A percentile compares a stretch with the other conserved stretches of the same genome.
phyloP scores from a whole-genome alignment of 2,113 vertebrate species.

The Sinocyclocheilus grahami region DNA sequence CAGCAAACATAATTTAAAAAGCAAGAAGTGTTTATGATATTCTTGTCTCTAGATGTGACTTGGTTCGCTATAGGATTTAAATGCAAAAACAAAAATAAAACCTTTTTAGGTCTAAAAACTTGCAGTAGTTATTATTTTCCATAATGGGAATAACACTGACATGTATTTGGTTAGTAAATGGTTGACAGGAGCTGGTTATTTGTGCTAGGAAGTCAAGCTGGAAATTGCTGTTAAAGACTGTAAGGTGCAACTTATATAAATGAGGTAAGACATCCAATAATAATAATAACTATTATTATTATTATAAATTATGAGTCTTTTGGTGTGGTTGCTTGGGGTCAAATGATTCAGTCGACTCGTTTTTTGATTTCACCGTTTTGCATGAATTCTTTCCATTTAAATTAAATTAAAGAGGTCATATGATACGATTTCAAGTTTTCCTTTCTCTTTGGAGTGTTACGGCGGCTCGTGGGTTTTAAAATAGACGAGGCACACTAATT shows the following conservation, averaged over 20 bases:
- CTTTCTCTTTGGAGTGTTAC: too few species aligned
- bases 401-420: too few species aligned
- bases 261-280: background rate
- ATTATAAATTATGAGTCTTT: too few species aligned
- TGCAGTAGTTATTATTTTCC: background rate
- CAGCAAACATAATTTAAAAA: background rate
- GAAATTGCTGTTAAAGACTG: too few species aligned
- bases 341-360: background rate
- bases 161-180: slow-evolving; percentile 4
- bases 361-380: background rate
- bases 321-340: background rate
- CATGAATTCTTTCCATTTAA: background rate
- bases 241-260: background rate
- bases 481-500: too few species aligned
- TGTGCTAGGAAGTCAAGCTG: background rate
- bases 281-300: background rate
- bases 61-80: background rate
- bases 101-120: background rate
- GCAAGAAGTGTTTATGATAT: background rate
- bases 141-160: background rate
- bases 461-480: too few species aligned
- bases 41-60: background rate
- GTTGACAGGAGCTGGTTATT: background rate
- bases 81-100: background rate
- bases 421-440: too few species aligned